Percentiles rank a stretch among this genome's conserved stretches.
Evolutionary conservation across 2,888 invertebrate species (phyloP).

Genomic region (Steromphala cineraria): DNA sequence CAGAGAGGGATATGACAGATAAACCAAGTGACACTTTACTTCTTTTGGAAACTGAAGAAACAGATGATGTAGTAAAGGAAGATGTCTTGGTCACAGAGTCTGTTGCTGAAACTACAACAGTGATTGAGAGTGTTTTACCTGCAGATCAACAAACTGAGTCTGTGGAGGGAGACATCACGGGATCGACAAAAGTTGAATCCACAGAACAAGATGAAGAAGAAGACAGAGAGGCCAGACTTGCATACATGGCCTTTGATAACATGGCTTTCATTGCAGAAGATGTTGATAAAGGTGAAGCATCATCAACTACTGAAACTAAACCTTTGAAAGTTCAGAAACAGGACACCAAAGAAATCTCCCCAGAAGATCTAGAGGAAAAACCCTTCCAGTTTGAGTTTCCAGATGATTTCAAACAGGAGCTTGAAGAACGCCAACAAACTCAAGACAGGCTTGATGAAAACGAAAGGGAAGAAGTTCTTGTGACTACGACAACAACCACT

Average conservation of each 20-base stretch:
- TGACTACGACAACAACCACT: background rate
- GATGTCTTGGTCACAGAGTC: background rate
- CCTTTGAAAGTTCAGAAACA: conserved; percentile 29
- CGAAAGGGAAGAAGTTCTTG: background rate
- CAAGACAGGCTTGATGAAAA: conserved; percentile 70
- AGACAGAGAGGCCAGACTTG: conserved; percentile 24
- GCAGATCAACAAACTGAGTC: background rate
- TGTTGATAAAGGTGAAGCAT: conserved; percentile 41
- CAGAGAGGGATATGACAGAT: background rate
- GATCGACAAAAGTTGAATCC: conserved; percentile 24
- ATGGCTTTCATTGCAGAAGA: conserved; percentile 74
- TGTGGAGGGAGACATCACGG: background rate
- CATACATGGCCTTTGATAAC: conserved; percentile 76
- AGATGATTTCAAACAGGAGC: conserved; percentile 48
- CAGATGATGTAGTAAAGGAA: background rate
- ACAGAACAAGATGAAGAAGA: conserved; percentile 24
- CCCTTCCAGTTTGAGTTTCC: conserved; percentile 57
- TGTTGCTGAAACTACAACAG: background rate
- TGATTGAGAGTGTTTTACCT: background rate
- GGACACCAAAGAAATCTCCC: conserved; percentile 58
- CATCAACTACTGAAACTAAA: background rate
- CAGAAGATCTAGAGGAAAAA: conserved; percentile 64
- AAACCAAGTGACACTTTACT: background rate
- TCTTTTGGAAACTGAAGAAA: background rate
- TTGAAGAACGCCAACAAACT: conserved; percentile 32